Evolutionary conservation across 1,140 invertebrate species (phyloP).

Genomic region (Plodia interpunctella): DNA sequence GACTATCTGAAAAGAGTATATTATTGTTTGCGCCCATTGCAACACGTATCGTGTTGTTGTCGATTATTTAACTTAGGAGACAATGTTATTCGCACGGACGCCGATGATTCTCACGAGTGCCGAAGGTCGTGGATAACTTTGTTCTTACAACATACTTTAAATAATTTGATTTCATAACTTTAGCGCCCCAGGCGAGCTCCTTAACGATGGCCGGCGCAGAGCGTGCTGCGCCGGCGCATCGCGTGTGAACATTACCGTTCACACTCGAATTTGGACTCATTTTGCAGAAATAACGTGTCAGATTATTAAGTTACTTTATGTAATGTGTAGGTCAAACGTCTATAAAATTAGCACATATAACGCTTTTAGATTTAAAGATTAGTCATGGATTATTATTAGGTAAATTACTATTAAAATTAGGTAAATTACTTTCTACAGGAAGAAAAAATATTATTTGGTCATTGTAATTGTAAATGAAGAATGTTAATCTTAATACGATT

Average conservation of each 20-base stretch:
- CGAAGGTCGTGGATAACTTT: constrained; percentile 63
- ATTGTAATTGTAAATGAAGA: no score
- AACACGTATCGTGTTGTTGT: constrained; percentile 51
- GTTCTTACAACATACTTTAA: constrained; percentile 66
- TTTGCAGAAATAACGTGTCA: neutral
- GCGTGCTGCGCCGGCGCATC: neutral
- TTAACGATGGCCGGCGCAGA: constrained; percentile 27
- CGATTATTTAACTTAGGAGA: constrained; percentile 64
- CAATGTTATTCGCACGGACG: constrained; percentile 61
- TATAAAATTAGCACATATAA: neutral
- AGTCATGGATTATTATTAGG: no score
- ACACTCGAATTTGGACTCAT: neutral
- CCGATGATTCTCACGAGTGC: constrained; percentile 59
- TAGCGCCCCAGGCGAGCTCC: constrained; percentile 35
- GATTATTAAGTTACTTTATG: neutral
- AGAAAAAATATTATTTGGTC: no score
- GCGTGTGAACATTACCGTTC: constrained; percentile 6
- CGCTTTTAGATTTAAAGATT: neutral
- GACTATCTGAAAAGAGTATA: constrained; percentile 37
- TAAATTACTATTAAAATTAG: no score
- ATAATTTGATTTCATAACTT: constrained; percentile 69
- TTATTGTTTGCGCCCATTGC: constrained; percentile 37
- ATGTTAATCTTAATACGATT: no score
- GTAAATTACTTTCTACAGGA: no score
- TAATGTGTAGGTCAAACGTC: neutral